Percentiles rank a stretch among this genome's conserved stretches.
Evolutionary conservation across 2,888 invertebrate genomes (phyloP).

Genomic region (Andrena hattorfiana): DNA sequence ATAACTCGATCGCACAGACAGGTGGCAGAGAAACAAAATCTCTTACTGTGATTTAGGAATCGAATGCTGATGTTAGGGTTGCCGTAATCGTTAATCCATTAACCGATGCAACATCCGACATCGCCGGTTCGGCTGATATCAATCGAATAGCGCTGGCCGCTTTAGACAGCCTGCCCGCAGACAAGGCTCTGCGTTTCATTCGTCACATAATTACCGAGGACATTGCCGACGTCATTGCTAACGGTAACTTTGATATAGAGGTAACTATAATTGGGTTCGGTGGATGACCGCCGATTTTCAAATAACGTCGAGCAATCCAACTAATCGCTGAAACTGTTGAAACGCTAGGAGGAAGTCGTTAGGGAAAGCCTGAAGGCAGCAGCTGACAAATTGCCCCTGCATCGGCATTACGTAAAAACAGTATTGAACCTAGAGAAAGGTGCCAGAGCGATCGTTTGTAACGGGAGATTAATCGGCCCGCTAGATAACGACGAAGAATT

Average conservation of each 20-base stretch:
- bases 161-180: slow-evolving; percentile 87
- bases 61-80: slow-evolving; percentile 89
- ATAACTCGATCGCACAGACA: background rate
- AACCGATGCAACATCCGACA: slow-evolving; percentile 85
- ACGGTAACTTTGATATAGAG: slow-evolving; percentile 87
- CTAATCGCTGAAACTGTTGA: slow-evolving; percentile 3
- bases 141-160: slow-evolving; percentile 91
- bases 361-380: slow-evolving; percentile 71
- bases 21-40: slow-evolving; percentile 24
- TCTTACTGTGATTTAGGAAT: slow-evolving; percentile 85
- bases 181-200: slow-evolving; percentile 88
- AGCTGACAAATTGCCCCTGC: slow-evolving; percentile 80
- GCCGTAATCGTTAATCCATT: slow-evolving; percentile 89
- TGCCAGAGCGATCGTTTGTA: slow-evolving; percentile 92
- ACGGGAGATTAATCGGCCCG: slow-evolving; percentile 96
- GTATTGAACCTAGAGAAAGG: slow-evolving; percentile 90
- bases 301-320: background rate
- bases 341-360: slow-evolving; percentile 73
- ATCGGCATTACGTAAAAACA: slow-evolving; percentile 89
- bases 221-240: slow-evolving; percentile 78
- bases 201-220: slow-evolving; percentile 87
- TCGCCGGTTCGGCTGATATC: slow-evolving; percentile 84
- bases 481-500: slow-evolving; percentile 91
- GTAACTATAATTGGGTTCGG: slow-evolving; percentile 81
- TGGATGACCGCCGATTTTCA: background rate